Conservation (phyloP, 2,113 vertebrate species). For the Sebastes fasciatus region DNA sequence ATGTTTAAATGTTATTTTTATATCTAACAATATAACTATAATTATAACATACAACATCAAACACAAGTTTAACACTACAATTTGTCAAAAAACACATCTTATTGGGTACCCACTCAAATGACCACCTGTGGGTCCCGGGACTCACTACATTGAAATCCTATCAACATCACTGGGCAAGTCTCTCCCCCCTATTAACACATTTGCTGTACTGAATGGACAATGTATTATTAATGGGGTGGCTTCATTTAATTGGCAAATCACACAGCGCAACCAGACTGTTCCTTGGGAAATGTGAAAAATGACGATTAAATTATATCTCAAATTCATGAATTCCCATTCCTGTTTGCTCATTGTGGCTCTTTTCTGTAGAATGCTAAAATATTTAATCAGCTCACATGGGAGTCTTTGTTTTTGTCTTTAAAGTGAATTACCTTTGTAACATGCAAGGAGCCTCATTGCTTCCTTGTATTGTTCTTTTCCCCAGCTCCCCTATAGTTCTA, state of each 20-base stretch:
- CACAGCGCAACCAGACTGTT: slow-evolving; percentile 56
- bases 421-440: slow-evolving; percentile 28
- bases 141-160: neutral
- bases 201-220: slow-evolving; percentile 69
- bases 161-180: slow-evolving; percentile 10
- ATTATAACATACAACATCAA: neutral
- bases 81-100: neutral
- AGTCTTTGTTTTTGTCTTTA: slow-evolving; percentile 46
- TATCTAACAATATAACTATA: neutral
- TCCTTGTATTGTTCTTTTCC: neutral
- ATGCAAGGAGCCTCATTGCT: neutral
- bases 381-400: slow-evolving; percentile 43
- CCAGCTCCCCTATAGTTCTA: neutral
- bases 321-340: slow-evolving; percentile 54
- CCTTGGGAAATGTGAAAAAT: slow-evolving; percentile 70
- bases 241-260: slow-evolving; percentile 76
- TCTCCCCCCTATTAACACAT: slow-evolving; percentile 57
- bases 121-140: slow-evolving; percentile 39
- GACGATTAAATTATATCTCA: slow-evolving; percentile 67
- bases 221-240: slow-evolving; percentile 72
- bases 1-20: neutral
- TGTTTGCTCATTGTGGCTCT: slow-evolving; percentile 45
- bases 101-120: neutral
- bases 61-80: neutral
- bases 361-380: slow-evolving; percentile 52